Evolutionary conservation across 2,888 invertebrate species (phyloP).

Genomic region (Anthophora plumipes): DNA sequence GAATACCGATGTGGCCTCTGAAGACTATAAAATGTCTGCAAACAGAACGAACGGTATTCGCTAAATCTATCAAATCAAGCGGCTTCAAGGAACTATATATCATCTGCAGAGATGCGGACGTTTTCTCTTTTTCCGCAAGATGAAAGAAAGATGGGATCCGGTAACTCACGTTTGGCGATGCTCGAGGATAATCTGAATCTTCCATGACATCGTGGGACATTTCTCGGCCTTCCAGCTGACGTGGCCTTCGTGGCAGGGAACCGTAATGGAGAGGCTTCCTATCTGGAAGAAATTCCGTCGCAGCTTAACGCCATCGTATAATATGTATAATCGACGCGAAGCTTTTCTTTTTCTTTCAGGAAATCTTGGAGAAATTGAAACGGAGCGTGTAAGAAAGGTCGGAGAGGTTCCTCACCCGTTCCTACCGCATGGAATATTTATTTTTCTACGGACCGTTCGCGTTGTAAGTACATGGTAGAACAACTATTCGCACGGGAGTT

Average conservation of each 20-base stretch:
- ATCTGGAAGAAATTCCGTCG: constrained; percentile 73
- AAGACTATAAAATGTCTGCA: constrained; percentile 81
- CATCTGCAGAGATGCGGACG: neutral
- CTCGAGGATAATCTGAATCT: constrained; percentile 79
- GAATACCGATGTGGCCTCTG: constrained; percentile 80
- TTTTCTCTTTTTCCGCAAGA: neutral
- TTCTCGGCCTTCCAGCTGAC: constrained; percentile 78
- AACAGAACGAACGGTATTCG: neutral
- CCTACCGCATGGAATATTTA: neutral
- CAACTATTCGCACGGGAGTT: neutral
- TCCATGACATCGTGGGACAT: constrained; percentile 78
- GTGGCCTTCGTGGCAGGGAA: constrained; percentile 80
- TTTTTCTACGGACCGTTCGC: too few species aligned
- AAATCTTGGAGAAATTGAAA: neutral
- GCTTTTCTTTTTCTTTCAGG: too few species aligned
- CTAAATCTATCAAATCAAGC: neutral
- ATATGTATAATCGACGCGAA: neutral
- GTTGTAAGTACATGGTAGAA: too few species aligned
- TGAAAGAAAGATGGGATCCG: neutral
- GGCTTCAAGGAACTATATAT: neutral
- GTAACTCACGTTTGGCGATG: constrained; percentile 79
- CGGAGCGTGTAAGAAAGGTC: neutral
- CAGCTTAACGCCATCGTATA: constrained; percentile 49
- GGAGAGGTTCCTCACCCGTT: neutral
- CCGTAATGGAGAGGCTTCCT: constrained; percentile 80